Percentiles rank a stretch among this genome's conserved stretches.
These are phyloP conservation scores for Ethmia dodecea DNA, from an alignment of 2,888 invertebrate species.

Conservation along the genomic window DNA sequence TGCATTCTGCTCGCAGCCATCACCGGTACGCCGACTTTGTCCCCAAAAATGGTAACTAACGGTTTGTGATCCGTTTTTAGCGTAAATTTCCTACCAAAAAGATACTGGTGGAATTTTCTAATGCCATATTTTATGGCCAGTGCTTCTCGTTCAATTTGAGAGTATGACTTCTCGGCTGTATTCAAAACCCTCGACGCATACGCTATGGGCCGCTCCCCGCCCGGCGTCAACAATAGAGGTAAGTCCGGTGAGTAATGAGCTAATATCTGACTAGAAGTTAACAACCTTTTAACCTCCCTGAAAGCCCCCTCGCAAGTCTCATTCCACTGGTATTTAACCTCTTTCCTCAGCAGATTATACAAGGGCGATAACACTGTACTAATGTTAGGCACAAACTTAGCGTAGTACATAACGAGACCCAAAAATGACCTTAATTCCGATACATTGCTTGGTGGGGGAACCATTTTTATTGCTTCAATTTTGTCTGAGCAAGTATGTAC, in stretches of 20 bases:
- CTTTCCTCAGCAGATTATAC: constrained; percentile 11
- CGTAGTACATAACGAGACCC: constrained; percentile 13
- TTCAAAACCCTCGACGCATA: constrained; percentile 11
- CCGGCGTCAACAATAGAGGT: constrained; percentile 14
- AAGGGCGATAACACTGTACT: constrained; percentile 13
- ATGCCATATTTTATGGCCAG: constrained; percentile 14
- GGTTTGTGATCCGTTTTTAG: constrained; percentile 15
- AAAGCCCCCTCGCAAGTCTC: constrained; percentile 6
- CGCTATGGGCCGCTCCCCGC: constrained; percentile 7
- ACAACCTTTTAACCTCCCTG: constrained; percentile 5
- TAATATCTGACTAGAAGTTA: constrained; percentile 11
- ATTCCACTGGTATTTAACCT: constrained; percentile 8
- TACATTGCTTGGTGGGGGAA: constrained; percentile 13
- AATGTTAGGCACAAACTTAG: too few species aligned
- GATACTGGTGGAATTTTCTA: constrained; percentile 13
- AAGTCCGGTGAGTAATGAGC: constrained; percentile 12
- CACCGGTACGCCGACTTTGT: constrained; percentile 13
- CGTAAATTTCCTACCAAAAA: too few species aligned
- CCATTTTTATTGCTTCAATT: constrained; percentile 12
- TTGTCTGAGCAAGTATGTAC: constrained; percentile 20
- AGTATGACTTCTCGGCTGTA: constrained; percentile 5
- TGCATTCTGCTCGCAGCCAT: too few species aligned
- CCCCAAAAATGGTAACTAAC: constrained; percentile 16
- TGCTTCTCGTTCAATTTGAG: constrained; percentile 14
- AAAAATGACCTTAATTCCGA: constrained; percentile 18